Evolutionary conservation across 2,888 invertebrate species (phyloP).

Genomic region (Chrysodeixis includens): DNA sequence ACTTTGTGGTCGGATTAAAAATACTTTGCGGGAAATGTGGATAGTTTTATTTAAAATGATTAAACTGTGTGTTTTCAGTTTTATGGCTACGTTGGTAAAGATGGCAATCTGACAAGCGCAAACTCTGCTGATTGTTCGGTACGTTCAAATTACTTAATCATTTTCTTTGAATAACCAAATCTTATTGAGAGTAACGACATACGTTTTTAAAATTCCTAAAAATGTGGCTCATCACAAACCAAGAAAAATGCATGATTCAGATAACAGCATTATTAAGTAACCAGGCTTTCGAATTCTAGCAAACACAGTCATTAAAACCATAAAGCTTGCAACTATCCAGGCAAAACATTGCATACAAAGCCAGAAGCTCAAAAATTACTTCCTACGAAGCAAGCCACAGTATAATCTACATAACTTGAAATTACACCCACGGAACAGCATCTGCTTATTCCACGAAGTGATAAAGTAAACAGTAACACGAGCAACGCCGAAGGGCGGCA

Average conservation of each 20-base stretch:
- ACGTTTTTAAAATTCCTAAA: too few relatives aligned
- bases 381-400: background rate
- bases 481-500: constrained; percentile 15
- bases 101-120: background rate
- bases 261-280: too few relatives aligned
- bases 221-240: too few relatives aligned
- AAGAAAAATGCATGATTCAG: too few relatives aligned
- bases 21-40: background rate
- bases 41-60: constrained; percentile 5
- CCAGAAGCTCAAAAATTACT: constrained; percentile 2
- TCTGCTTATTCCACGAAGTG: constrained; percentile 24
- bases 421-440: background rate
- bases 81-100: background rate
- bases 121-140: too few relatives aligned
- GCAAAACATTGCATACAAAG: background rate
- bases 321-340: background rate
- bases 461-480: constrained; percentile 32
- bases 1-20: constrained; percentile 7
- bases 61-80: background rate
- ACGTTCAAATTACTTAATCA: too few relatives aligned
- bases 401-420: background rate
- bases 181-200: too few relatives aligned
- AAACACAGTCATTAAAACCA: background rate
- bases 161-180: too few relatives aligned
- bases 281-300: too few relatives aligned